Base-by-base conservation (phyloP, 1,140 invertebrate species). In the Pristionchus pacificus region DNA sequence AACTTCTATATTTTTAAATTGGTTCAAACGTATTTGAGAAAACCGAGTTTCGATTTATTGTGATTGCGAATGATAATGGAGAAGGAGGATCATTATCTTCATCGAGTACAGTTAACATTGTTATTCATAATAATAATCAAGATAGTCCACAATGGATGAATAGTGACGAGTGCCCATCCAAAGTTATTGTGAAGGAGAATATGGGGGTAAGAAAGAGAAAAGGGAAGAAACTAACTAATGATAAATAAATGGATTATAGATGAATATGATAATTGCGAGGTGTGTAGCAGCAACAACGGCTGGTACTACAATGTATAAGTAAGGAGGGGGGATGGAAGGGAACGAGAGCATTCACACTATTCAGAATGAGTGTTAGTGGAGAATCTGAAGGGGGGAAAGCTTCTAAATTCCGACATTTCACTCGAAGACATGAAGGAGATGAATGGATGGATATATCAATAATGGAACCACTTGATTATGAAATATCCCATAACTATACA, bases 61-160 rank as follows among this genome's bases (percentile, higher is more conserved):
- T 82, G 10, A 62, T 78, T 2, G 80, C 80, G 19, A 78, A 72
- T 28, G 80, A 82, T 65, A 83, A 82, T 69, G 81, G 81, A n/a
- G 33, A 68, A 1, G 81, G 77, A 28, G 73, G 77, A n/a, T 6
- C 77, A 15, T 68, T 70, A 28, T 71, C 71, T 27, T 71, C 70
- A 1, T 69, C 68, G 6, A 77, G 72, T 13, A 76, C 78, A 64
- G 79, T 83, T 0, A 65, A 67, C 10, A 66, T 82, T 3, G 77
- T 80, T 30, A 72, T 82, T 6, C 77, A 78, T 25, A 77, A 81
- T 33, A 71, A 78, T 59, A 70, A 76, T 38, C 79, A 82, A 49
- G 71, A 71, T 57, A 77, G 77, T 15, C 80, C 80, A 0, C 38
- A 69, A 60, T 79, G 78, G 78, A 74, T 75, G 58, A 64, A 29